Percentiles rank a stretch among this genome's conserved stretches.
Conservation (phyloP, 2,113 vertebrate species). For the Equus quagga region DNA sequence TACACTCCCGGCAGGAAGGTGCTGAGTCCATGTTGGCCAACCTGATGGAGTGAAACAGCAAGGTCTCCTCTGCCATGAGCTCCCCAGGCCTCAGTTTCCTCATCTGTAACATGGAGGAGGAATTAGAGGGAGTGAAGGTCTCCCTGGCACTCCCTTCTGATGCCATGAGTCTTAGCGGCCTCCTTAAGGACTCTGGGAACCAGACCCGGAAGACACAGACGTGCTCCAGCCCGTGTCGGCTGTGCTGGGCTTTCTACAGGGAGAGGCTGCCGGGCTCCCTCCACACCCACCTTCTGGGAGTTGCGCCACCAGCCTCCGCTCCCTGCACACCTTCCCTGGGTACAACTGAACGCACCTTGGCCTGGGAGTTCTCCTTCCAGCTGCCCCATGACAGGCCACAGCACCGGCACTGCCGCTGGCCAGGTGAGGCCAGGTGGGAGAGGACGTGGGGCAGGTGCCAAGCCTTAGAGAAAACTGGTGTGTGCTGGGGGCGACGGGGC, state of each 20-base stretch:
- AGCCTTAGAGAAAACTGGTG: background rate
- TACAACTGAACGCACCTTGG: background rate
- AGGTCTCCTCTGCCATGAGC: background rate
- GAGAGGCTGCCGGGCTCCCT: too few species aligned
- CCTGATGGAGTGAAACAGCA: background rate
- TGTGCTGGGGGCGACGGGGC: too few species aligned
- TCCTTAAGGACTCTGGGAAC: background rate
- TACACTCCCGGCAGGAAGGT: background rate
- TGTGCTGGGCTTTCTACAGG: background rate
- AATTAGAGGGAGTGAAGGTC: background rate
- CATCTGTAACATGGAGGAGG: background rate
- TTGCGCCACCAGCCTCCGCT: accelerated
- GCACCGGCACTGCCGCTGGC: background rate
- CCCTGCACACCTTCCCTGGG: background rate
- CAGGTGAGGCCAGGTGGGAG: background rate
- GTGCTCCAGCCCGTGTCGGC: accelerated
- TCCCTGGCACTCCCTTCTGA: background rate
- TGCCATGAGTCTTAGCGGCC: background rate
- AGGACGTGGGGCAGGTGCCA: background rate
- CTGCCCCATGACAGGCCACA: background rate
- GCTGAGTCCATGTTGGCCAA: background rate
- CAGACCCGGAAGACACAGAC: background rate
- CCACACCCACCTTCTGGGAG: background rate
- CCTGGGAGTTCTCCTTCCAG: background rate
- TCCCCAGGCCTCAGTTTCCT: background rate